These are phyloP conservation scores for Zaprionus lineosus DNA, from an alignment of 2,888 invertebrate species.

Conservation along the genomic window DNA sequence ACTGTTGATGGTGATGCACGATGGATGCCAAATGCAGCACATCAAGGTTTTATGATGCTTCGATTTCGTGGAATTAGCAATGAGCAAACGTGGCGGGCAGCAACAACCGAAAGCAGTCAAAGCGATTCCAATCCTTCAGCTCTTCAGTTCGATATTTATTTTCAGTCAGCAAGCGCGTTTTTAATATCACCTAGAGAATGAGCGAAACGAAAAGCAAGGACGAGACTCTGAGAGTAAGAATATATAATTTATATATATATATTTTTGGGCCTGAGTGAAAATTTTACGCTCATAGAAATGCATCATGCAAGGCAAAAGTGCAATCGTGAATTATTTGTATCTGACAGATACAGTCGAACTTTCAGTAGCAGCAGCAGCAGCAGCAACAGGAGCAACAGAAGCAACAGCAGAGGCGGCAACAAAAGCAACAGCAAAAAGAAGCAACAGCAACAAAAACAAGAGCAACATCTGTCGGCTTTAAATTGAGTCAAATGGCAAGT, in stretches of 20 bases:
- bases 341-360: not conserved
- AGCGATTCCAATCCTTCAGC: conserved; percentile 9
- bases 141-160: conserved; percentile 48
- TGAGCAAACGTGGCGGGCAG: conserved; percentile 44
- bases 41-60: conserved; percentile 76
- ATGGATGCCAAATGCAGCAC: conserved; percentile 38
- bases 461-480: conserved; percentile 32
- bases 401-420: not conserved
- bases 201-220: not conserved
- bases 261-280: not conserved
- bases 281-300: conserved; percentile 16
- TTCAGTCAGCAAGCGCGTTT: conserved; percentile 48
- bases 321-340: conserved; percentile 48
- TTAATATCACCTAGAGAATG: conserved; percentile 45
- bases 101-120: conserved; percentile 20
- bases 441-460: not conserved
- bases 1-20: conserved; percentile 1
- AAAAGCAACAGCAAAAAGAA: too few species aligned
- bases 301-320: conserved; percentile 30
- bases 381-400: not conserved
- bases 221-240: not conserved
- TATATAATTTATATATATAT: too few species aligned
- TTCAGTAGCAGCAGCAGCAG: not conserved
- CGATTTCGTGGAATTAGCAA: conserved; percentile 80
- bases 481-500: conserved; percentile 36